Conservation (phyloP, 2,113 vertebrate genomes). For the Hippoglossus stenolepis region DNA sequence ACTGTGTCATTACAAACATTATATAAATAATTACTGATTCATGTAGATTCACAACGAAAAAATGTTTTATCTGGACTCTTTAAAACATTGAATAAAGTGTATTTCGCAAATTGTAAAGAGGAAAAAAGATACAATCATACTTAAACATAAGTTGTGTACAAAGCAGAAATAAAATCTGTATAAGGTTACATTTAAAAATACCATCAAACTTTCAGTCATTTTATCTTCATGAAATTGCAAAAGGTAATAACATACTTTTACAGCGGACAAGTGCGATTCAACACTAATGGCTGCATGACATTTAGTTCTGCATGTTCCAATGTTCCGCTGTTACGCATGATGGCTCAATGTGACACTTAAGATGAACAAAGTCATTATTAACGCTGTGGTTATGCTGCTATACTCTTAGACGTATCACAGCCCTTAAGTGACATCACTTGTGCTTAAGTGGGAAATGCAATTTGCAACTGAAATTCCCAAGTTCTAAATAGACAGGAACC, state of each 20-base stretch:
- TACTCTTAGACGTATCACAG: not conserved
- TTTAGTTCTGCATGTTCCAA: not conserved
- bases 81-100: too few relatives aligned
- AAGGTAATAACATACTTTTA: not conserved
- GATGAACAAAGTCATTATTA: not conserved
- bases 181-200: too few relatives aligned
- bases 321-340: not conserved
- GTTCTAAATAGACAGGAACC: too few relatives aligned
- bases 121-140: not conserved
- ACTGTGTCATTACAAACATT: too few relatives aligned
- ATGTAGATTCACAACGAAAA: too few relatives aligned
- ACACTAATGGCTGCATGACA: slow-evolving; percentile 1
- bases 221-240: not conserved
- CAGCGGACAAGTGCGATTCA: not conserved
- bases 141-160: not conserved
- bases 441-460: not conserved
- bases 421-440: not conserved
- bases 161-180: not conserved
- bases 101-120: too few relatives aligned
- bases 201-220: not conserved
- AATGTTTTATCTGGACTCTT: too few relatives aligned
- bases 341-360: not conserved
- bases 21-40: too few relatives aligned
- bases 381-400: not conserved
- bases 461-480: not conserved